Percentiles rank a stretch among this genome's conserved stretches.
Conservation (phyloP, 2,113 vertebrate genomes). For the Hucho hucho region DNA sequence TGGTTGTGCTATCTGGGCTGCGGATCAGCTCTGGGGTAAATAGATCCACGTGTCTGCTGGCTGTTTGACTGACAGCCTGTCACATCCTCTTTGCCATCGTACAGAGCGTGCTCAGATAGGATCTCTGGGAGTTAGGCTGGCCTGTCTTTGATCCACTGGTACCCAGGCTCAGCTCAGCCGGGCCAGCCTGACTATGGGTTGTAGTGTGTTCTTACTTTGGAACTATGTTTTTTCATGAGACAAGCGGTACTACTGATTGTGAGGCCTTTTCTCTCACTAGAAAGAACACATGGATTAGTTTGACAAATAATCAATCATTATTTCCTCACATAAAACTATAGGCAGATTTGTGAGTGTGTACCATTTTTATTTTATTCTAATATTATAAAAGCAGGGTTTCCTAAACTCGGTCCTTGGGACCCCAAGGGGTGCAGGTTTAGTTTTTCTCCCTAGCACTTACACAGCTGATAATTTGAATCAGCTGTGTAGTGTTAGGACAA, state of each 20-base stretch:
- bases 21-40: slow-evolving; percentile 64
- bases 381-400: too few relatives aligned
- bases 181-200: slow-evolving; percentile 16
- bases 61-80: slow-evolving; percentile 72
- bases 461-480: too few relatives aligned
- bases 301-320: too few relatives aligned
- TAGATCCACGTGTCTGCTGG: slow-evolving; percentile 68
- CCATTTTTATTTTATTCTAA: too few relatives aligned
- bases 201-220: slow-evolving; percentile 39
- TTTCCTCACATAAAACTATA: too few relatives aligned
- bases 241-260: slow-evolving; percentile 19
- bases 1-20: slow-evolving; percentile 53
- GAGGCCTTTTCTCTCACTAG: slow-evolving; percentile 21
- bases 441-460: too few relatives aligned
- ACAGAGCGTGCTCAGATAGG: slow-evolving; percentile 55
- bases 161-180: slow-evolving; percentile 30
- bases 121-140: slow-evolving; percentile 56
- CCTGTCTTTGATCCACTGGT: slow-evolving; percentile 60
- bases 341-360: too few relatives aligned
- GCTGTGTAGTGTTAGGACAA: too few relatives aligned
- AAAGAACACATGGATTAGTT: too few relatives aligned
- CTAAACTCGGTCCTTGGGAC: too few relatives aligned
- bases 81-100: slow-evolving; percentile 66
- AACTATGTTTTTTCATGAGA: slow-evolving; percentile 21
- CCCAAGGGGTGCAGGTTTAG: too few relatives aligned